These are phyloP conservation scores for Phaenicophaeus curvirostris DNA, from an alignment of 2,797 vertebrate species.

Conservation along the genomic window DNA sequence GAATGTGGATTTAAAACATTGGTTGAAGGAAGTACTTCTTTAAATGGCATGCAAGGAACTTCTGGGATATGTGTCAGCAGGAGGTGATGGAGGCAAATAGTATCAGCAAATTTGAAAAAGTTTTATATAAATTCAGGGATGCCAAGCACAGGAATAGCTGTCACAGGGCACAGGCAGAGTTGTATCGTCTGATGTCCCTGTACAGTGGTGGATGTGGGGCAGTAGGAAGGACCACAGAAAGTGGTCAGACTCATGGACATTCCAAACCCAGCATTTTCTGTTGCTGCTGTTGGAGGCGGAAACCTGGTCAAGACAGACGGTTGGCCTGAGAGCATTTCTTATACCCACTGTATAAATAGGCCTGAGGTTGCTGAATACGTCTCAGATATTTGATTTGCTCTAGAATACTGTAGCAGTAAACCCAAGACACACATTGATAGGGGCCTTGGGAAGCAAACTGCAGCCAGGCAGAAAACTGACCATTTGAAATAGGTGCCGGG, in stretches of 20 bases:
- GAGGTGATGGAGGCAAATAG: neutral
- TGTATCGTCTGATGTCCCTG: neutral
- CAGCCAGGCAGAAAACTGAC: neutral
- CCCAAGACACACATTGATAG: neutral
- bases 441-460: neutral
- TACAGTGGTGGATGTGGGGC: neutral
- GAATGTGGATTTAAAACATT: neutral
- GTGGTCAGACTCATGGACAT: neutral
- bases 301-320: neutral
- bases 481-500: neutral
- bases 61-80: neutral
- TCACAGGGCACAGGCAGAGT: neutral
- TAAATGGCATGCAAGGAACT: neutral
- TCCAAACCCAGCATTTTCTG: neutral
- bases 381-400: neutral
- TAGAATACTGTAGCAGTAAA: neutral
- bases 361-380: neutral
- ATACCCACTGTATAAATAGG: neutral
- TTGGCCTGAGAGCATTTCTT: neutral
- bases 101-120: too few species aligned
- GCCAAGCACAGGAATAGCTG: neutral
- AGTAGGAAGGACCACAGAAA: neutral
- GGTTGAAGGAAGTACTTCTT: neutral
- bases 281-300: neutral
- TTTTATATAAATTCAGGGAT: neutral